Base-by-base conservation (phyloP, 2,888 invertebrate species). In the Drosophila trichaetosa region DNA sequence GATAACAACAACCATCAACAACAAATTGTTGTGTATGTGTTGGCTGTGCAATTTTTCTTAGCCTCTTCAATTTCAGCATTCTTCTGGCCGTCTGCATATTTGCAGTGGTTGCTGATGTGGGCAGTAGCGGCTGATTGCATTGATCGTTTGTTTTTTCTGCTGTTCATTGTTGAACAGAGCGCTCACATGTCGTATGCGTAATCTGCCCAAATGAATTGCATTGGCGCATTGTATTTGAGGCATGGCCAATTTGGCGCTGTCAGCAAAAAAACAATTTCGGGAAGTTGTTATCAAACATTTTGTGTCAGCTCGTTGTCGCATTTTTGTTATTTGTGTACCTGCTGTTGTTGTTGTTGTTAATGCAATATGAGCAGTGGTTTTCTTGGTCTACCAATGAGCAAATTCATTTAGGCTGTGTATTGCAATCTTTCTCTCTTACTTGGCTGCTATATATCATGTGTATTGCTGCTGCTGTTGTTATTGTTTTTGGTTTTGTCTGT, bases 61-160 rank as follows among this genome's bases (percentile, higher is more conserved):
- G 69, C 83, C 69, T 87, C 89, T 90, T 88, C 82, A 87, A 83
- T 87, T 90, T 90, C 82, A 83, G 77, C 87, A 87, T 87, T 87
- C 90, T 90, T 87, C 74, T 71, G 73, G 62, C 53, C 67, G 89
- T 84, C 82, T 85, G 83, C 82, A 85, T 83, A 83, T 77, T 82
- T 82, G 68, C 62, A 67, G 52, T 29, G 69, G 49, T 7, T 71
- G 54, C 10, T 54, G 60, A 18, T 73, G 52, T 59, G 34, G 54
- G 60, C 54, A 67, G 63, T 53, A 49, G 29, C 40, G 49, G 42
- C 53, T 61, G 56, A 38, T 69, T 52, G 65, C 54, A 75, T 69
- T 69, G 62, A 75, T 60, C 57, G 71, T 48, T 67, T 42, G 16
- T 4, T n/a, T 40, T 46, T 21, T 21, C 46, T 21, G 46, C 21